phyloP scores from a whole-genome alignment of 2,113 vertebrate species.

The Aix galericulata region DNA sequence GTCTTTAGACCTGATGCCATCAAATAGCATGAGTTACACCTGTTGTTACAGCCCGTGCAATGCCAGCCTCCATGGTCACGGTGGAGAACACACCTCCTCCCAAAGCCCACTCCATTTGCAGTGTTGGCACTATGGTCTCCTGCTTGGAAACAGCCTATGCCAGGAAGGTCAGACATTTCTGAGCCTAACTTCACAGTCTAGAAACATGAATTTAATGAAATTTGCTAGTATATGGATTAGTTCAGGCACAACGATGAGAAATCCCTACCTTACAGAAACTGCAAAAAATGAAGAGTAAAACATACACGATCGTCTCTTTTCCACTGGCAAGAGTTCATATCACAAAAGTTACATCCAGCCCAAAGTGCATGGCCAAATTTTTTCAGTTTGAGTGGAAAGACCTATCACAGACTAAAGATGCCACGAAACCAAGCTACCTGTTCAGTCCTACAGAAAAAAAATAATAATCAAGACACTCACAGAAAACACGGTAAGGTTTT shows the following conservation, averaged over 20 bases:
- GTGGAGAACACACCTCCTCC: not conserved
- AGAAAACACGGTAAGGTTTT: not conserved
- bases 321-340: not conserved
- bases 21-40: not conserved
- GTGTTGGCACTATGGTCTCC: not conserved
- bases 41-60: not conserved
- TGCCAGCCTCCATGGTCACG: fast-evolving
- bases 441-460: not conserved
- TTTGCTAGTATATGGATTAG: not conserved
- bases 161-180: not conserved
- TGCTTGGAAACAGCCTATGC: not conserved
- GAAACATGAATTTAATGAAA: not conserved
- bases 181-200: not conserved
- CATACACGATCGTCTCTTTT: not conserved
- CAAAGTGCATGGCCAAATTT: not conserved
- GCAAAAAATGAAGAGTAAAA: not conserved
- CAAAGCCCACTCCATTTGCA: fast-evolving
- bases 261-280: not conserved
- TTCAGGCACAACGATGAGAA: not conserved
- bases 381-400: not conserved
- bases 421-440: fast-evolving
- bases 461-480: not conserved
- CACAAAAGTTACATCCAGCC: not conserved
- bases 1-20: not conserved
- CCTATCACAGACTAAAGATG: not conserved